phyloP scores from a whole-genome alignment of 2,797 vertebrate genomes.

The Lutjanus argentimaculatus region DNA sequence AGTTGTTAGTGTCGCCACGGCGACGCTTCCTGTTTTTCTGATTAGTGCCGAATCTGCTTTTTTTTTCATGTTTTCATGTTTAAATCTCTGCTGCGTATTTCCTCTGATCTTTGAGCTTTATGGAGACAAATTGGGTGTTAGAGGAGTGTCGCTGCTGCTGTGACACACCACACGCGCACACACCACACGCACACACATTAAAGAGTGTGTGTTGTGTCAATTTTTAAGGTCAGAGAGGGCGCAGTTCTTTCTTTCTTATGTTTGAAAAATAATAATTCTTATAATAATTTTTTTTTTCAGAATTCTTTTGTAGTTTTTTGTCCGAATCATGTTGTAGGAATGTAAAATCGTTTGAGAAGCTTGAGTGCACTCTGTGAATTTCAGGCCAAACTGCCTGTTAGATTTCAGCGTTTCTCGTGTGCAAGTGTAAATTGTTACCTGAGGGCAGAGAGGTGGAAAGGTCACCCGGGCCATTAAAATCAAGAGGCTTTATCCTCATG shows the following conservation, averaged over 20 bases:
- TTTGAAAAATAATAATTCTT: background rate
- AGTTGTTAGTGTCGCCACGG: slow-evolving; percentile 55
- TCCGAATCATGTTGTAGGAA: background rate
- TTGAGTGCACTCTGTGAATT: no score
- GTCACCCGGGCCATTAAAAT: slow-evolving; percentile 36
- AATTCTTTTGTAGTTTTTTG: background rate
- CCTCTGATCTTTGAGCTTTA: slow-evolving; percentile 74
- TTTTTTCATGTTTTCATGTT: slow-evolving; percentile 39
- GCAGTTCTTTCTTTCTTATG: background rate
- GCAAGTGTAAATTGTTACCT: slow-evolving; percentile 16
- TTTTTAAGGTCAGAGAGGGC: slow-evolving; percentile 22
- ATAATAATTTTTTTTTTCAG: no score
- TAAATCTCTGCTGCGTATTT: slow-evolving; percentile 32
- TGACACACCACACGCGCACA: slow-evolving; percentile 23
- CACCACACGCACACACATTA: slow-evolving; percentile 29
- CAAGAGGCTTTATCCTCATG: background rate
- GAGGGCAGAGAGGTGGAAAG: slow-evolving; percentile 44
- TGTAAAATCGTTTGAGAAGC: background rate
- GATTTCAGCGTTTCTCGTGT: background rate
- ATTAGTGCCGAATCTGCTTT: slow-evolving; percentile 58
- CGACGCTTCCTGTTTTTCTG: slow-evolving; percentile 59
- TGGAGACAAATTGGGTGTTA: slow-evolving; percentile 75
- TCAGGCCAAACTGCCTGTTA: slow-evolving; percentile 3
- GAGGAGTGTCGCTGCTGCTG: slow-evolving; percentile 49
- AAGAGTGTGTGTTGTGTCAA: slow-evolving; percentile 33